phyloP scores from a whole-genome alignment of 2,113 vertebrate species.

The Tragelaphus buxtoni region DNA sequence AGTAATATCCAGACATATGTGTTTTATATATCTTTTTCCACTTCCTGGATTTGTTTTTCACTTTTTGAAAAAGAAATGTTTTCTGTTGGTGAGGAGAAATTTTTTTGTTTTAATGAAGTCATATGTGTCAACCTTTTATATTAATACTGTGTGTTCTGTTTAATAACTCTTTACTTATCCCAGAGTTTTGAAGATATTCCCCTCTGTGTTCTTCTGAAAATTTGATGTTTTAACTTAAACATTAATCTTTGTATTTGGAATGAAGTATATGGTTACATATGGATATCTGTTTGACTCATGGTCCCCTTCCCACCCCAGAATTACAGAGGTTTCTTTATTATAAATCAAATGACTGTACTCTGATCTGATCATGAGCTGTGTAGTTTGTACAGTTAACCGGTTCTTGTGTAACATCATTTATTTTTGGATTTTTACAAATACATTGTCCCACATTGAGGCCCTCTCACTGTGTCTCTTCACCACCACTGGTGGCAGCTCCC shows the following conservation, averaged over 20 bases:
- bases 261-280: not conserved
- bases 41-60: not conserved
- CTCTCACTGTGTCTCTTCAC: slow-evolving; percentile 82
- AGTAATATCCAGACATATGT: not conserved
- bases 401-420: slow-evolving; percentile 94
- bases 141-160: not conserved
- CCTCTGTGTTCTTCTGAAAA: not conserved
- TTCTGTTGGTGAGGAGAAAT: not conserved
- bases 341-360: not conserved
- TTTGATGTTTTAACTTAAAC: not conserved
- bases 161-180: not conserved
- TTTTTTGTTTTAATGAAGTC: slow-evolving; percentile 6
- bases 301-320: not conserved
- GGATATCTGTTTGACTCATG: not conserved
- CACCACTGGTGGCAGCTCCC: slow-evolving; percentile 33
- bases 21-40: not conserved
- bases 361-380: slow-evolving; percentile 88
- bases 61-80: not conserved
- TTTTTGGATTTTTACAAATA: slow-evolving; percentile 90
- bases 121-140: not conserved
- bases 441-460: slow-evolving; percentile 91
- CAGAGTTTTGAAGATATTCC: not conserved
- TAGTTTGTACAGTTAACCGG: slow-evolving; percentile 91
- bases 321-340: not conserved
- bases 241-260: not conserved